Conservation (phyloP, 1,140 invertebrate species). For the Teleopsis dalmanni region DNA sequence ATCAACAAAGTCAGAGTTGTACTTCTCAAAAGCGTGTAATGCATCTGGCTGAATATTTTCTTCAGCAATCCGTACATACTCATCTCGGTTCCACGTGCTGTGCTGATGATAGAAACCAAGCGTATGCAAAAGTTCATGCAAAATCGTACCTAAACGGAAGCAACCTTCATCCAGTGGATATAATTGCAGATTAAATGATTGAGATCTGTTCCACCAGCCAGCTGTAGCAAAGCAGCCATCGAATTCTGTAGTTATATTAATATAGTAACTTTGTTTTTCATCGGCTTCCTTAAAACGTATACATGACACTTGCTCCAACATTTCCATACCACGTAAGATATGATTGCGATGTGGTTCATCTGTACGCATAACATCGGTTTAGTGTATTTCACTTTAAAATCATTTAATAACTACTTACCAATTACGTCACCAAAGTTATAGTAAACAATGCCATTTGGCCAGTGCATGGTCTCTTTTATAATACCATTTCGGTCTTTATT, state of each 20-base stretch:
- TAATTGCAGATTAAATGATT: slow-evolving; percentile 30
- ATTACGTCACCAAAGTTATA: slow-evolving; percentile 26
- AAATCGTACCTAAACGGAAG: slow-evolving; percentile 47
- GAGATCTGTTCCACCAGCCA: slow-evolving; percentile 45
- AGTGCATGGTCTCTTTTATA: slow-evolving; percentile 50
- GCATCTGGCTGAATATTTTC: slow-evolving; percentile 57
- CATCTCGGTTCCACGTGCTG: slow-evolving; percentile 59
- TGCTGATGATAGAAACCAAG: slow-evolving; percentile 69
- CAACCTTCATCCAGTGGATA: slow-evolving; percentile 25
- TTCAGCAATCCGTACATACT: slow-evolving; percentile 58
- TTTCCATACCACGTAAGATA: slow-evolving; percentile 21
- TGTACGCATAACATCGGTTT: background rate
- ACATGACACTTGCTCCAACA: slow-evolving; percentile 22
- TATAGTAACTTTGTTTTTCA: slow-evolving; percentile 1
- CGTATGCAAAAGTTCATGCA: slow-evolving; percentile 61
- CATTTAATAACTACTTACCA: slow-evolving; percentile 20
- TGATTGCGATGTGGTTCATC: slow-evolving; percentile 23
- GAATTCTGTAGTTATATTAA: slow-evolving; percentile 35
- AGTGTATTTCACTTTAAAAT: background rate
- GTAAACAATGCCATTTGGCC: slow-evolving; percentile 51
- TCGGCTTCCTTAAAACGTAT: slow-evolving; percentile 21
- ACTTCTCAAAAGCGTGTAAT: slow-evolving; percentile 52
- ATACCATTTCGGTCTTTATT: slow-evolving; percentile 49
- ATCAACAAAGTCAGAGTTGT: slow-evolving; percentile 33
- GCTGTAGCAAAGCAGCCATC: slow-evolving; percentile 50